Conservation (phyloP, 1,140 invertebrate species). For the Cyrtorhinus lividipennis region DNA sequence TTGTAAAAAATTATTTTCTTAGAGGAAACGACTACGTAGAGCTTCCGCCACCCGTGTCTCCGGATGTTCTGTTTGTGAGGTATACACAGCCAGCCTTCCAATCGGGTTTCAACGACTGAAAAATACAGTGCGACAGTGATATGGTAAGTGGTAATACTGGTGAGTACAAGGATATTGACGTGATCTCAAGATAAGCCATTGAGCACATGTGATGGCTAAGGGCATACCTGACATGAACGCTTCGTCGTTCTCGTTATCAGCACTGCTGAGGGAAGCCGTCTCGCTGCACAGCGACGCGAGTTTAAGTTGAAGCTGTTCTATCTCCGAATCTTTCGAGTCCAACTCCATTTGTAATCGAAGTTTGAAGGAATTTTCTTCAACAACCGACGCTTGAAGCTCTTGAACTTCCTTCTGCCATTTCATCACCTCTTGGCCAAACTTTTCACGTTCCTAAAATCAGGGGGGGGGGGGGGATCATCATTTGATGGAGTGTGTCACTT, state of each 20-base stretch:
- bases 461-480: too few relatives aligned
- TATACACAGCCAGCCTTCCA: conserved; percentile 91
- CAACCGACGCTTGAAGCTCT: conserved; percentile 56
- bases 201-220: too few relatives aligned
- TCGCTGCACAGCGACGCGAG: conserved; percentile 62
- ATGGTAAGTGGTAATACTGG: neutral
- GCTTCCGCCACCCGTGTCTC: conserved; percentile 90
- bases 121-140: neutral
- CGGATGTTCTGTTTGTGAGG: conserved; percentile 92
- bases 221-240: conserved; percentile 29
- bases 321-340: conserved; percentile 90
- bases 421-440: conserved; percentile 70
- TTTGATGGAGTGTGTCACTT: neutral
- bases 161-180: too few relatives aligned
- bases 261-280: conserved; percentile 77
- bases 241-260: conserved; percentile 63
- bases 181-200: too few relatives aligned
- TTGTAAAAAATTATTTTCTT: conserved; percentile 97
- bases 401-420: conserved; percentile 75
- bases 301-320: conserved; percentile 78
- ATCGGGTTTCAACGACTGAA: conserved; percentile 43
- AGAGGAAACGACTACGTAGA: conserved; percentile 92
- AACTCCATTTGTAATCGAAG: conserved; percentile 84
- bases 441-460: conserved; percentile 58
- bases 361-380: conserved; percentile 53